These are phyloP conservation scores for Phaonia tiefii DNA, from an alignment of 2,888 invertebrate species.

Conservation along the genomic window DNA sequence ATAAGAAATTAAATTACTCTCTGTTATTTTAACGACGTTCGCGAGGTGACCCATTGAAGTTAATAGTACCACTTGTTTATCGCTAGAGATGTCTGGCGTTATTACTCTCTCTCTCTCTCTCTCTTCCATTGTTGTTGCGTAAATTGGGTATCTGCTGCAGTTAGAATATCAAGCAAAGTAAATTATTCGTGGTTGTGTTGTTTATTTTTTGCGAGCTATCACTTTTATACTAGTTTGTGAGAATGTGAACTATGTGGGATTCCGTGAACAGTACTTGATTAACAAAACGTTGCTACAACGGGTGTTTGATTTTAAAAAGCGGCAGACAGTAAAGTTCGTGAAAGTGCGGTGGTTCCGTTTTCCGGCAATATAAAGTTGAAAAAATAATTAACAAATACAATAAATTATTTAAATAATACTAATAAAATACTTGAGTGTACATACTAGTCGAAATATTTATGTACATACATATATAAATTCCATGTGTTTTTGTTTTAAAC, in stretches of 20 bases:
- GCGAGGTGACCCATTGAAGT: too few species aligned
- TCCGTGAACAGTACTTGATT: too few species aligned
- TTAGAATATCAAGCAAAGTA: not conserved
- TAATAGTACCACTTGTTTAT: too few species aligned
- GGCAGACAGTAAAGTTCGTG: not conserved
- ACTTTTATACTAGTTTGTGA: too few species aligned
- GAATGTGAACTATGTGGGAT: not conserved
- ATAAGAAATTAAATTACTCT: not conserved
- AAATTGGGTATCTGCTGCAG: not conserved
- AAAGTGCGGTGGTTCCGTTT: not conserved
- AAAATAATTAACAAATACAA: not conserved
- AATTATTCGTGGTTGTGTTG: not conserved
- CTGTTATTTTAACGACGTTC: not conserved
- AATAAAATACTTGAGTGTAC: not conserved
- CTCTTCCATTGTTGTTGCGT: not conserved
- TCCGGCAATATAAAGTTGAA: not conserved
- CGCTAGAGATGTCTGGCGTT: too few species aligned
- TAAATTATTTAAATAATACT: not conserved
- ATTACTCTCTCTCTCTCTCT: too few species aligned
- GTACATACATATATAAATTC: too few species aligned
- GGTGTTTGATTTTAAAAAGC: not conserved
- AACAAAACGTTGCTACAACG: too few species aligned
- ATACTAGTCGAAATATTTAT: too few species aligned
- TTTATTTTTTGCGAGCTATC: conserved; percentile 2
- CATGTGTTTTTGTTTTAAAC: not conserved